A percentile compares a stretch with the other conserved stretches of the same genome.
Evolutionary conservation across 2,113 vertebrate genomes (phyloP).

Genomic region (Notothenia rossii): DNA sequence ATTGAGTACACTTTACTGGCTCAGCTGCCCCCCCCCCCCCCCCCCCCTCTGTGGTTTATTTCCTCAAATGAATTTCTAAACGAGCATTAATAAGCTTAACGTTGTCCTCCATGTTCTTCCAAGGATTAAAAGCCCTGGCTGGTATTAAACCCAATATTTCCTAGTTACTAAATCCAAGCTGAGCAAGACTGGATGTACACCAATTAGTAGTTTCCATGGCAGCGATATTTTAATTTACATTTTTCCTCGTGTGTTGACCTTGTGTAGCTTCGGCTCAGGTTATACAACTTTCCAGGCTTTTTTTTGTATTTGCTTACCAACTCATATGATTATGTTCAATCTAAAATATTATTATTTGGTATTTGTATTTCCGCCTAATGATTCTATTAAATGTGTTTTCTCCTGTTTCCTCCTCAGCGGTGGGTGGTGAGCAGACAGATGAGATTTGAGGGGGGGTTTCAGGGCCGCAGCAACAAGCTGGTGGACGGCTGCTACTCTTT

Average conservation of each 20-base stretch:
- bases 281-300: no score
- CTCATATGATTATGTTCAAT: no score
- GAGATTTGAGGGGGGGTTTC: constrained; percentile 97
- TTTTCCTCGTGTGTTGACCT: background rate
- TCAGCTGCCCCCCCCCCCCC: background rate
- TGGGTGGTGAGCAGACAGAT: constrained; percentile 97
- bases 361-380: no score
- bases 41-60: background rate
- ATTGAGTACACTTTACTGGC: no score
- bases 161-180: constrained; percentile 25
- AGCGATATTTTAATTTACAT: background rate
- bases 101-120: background rate
- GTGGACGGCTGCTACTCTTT: constrained; percentile 99
- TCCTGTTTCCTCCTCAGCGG: constrained; percentile 77
- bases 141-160: constrained; percentile 31
- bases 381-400: background rate
- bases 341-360: no score
- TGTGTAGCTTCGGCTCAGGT: background rate
- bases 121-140: constrained; percentile 28
- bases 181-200: constrained; percentile 3
- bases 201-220: constrained; percentile 53
- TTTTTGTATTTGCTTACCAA: no score
- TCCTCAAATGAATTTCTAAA: background rate
- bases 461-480: constrained; percentile 98
- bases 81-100: background rate